Evolutionary conservation across 37 sponge, comb jelly and placozoan species (phyloP), one percentile per base, ranked within the genome.

Genomic region (Hormiphora californensis): DNA sequence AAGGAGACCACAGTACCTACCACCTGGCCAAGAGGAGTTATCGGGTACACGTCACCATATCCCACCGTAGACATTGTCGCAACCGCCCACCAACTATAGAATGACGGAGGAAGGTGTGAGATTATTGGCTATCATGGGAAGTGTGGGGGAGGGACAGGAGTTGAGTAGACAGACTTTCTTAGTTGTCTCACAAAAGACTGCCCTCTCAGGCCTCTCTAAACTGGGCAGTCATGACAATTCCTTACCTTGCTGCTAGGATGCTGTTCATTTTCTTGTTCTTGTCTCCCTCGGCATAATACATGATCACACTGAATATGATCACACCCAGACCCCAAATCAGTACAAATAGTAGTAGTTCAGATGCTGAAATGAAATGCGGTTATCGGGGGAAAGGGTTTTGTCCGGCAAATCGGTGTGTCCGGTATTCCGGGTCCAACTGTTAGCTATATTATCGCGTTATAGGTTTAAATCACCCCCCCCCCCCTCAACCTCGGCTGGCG

Each of bases 31-130:
- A 36, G 40, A 39, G 81, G 81, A 11, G 81, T 73, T 3, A 39
- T 39, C 25, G 81, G 81, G 46, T 73, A 73, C 81, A 73, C 81
- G 81, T 73, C 81, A 4, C 81, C 81, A 46, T 73, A 73, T 5
- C 81, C 81, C 22, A 73, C 81, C 5, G 81, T 73, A 9, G 81
- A 73, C 81, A 73, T 73, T 21, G 81, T 73, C 7, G 81, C 81
- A n/a, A 73, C 81, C 25, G 81, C 81, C 81, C 81, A 73, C 81
- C 81, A 73, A 21, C 81, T 73, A 33, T 17, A 49, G 53, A 49
- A 49, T 15, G 9, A 17, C 15, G 15, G 53, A 17, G 53, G 15
- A 17, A 15, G 12, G 53, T 9, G 9, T 49, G 9, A 17, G 53
- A 17, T 49, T 49, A 17, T 49, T 49, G 15, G 9, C 53, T 17